Conservation (phyloP, 2,888 invertebrate species). For the Rugalucina vietnamica region DNA sequence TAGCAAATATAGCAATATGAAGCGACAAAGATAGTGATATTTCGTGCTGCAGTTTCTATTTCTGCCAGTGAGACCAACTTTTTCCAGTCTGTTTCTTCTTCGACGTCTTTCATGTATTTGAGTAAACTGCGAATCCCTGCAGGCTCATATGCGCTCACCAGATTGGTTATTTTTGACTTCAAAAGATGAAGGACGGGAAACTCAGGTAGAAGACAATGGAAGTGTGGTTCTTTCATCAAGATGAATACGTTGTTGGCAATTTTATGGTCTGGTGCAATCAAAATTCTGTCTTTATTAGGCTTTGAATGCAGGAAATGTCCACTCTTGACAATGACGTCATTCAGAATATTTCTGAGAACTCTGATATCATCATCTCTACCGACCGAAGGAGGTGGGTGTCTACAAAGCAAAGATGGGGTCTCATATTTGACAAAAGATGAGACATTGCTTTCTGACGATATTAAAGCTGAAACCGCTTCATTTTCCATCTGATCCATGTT, state of each 20-base stretch:
- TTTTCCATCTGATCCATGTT: background rate
- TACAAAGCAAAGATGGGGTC: slow-evolving; percentile 11
- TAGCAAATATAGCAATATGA: background rate
- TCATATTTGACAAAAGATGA: slow-evolving; percentile 11
- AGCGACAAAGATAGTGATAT: background rate
- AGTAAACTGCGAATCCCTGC: background rate
- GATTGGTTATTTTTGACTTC: slow-evolving; percentile 3
- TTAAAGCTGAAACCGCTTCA: background rate
- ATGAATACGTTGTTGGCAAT: slow-evolving; percentile 36
- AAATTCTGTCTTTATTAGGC: slow-evolving; percentile 27
- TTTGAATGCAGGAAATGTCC: slow-evolving; percentile 9
- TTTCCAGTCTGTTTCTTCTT: background rate
- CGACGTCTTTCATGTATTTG: background rate
- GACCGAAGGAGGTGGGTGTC: slow-evolving; percentile 43
- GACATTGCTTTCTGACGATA: background rate
- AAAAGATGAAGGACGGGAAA: background rate
- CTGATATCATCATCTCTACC: slow-evolving; percentile 25
- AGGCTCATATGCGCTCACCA: slow-evolving; percentile 15
- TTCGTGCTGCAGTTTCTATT: slow-evolving; percentile 18
- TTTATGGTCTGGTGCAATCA: slow-evolving; percentile 58
- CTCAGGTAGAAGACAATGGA: background rate
- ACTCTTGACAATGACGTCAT: slow-evolving; percentile 46
- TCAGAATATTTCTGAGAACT: slow-evolving; percentile 44
- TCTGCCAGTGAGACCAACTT: background rate
- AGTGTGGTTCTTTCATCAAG: background rate